Evolutionary conservation across 2,113 vertebrate species (phyloP).

Genomic region (Nycticryphes semicollaris): DNA sequence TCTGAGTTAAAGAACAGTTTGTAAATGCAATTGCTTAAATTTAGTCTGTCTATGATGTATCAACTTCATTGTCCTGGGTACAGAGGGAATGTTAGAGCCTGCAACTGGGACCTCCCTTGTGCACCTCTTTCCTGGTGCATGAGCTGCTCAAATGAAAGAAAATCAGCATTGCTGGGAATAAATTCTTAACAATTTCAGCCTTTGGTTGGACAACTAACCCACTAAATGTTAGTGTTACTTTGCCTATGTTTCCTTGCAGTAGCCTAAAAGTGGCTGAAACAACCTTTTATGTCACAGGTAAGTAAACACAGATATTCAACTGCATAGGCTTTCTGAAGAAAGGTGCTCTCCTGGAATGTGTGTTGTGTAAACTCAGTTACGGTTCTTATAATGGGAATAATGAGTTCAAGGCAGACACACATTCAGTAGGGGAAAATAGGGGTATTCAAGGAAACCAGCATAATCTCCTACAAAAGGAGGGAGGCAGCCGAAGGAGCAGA

Average conservation of each 20-base stretch:
- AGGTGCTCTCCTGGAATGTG: background rate
- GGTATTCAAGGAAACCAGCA: background rate
- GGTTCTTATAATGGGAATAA: background rate
- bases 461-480: background rate
- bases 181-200: background rate
- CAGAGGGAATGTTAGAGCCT: background rate
- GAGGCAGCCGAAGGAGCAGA: background rate
- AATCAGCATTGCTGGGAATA: background rate
- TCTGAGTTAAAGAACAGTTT: background rate
- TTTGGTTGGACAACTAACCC: background rate
- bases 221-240: background rate
- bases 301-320: background rate
- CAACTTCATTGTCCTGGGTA: background rate
- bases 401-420: background rate
- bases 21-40: background rate
- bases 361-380: background rate
- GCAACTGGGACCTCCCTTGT: too few species aligned
- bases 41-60: background rate
- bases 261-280: background rate
- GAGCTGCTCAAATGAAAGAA: background rate
- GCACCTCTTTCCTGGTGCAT: background rate
- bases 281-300: background rate
- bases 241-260: background rate
- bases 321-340: background rate
- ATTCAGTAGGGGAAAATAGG: background rate